Conservation (phyloP, 2,888 invertebrate species). For the Machimus rusticus region DNA sequence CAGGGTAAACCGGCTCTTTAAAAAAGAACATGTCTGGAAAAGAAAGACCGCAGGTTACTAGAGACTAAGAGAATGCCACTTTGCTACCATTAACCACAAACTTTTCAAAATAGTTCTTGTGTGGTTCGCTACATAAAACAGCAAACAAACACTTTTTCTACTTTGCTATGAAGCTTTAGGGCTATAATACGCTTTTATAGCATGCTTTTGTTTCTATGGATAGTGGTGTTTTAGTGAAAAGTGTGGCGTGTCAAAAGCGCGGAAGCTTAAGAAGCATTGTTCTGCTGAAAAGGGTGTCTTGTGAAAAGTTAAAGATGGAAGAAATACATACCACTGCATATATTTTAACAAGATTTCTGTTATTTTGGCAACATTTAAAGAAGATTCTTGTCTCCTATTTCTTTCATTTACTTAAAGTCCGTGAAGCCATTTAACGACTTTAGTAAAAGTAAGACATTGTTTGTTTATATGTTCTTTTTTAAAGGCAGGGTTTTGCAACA, state of each 20-base stretch:
- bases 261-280: conserved; percentile 11
- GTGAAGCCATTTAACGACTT: background rate
- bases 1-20: conserved; percentile 45
- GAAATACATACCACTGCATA: background rate
- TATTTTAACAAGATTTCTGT: conserved; percentile 38
- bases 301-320: background rate
- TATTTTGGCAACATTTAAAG: conserved; percentile 8
- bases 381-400: background rate
- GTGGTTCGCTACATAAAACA: conserved; percentile 17
- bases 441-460: background rate
- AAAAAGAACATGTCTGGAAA: conserved; percentile 48
- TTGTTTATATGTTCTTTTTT: conserved; percentile 30
- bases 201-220: conserved; percentile 1
- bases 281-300: conserved; percentile 3
- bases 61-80: conserved; percentile 6
- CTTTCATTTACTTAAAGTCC: background rate
- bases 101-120: background rate
- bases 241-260: conserved; percentile 9
- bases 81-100: conserved; percentile 13
- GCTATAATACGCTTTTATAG: background rate
- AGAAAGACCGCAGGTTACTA: conserved; percentile 36
- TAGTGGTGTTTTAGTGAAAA: background rate
- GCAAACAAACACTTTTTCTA: conserved; percentile 20
- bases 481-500: conserved; percentile 28
- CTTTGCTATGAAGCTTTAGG: conserved; percentile 20